These are phyloP conservation scores for Pachycephala philippinensis DNA, from an alignment of 2,113 vertebrate species.

Conservation along the genomic window DNA sequence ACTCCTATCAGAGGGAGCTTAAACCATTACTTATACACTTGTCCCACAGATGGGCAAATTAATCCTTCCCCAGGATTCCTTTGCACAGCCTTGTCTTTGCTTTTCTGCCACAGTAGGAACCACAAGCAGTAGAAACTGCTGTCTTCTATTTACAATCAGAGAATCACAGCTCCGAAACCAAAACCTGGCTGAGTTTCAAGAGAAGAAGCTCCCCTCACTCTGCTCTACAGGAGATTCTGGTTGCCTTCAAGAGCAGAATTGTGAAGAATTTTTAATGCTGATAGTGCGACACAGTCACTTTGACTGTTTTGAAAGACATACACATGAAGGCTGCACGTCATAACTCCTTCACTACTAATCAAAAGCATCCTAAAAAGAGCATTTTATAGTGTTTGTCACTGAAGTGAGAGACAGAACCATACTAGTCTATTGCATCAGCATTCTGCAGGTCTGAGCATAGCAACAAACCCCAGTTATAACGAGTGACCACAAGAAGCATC, in stretches of 20 bases:
- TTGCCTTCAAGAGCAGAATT: not conserved
- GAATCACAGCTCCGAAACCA: not conserved
- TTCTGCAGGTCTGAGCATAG: not conserved
- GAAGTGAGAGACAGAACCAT: not conserved
- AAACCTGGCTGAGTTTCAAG: not conserved
- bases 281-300: not conserved
- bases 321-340: not conserved
- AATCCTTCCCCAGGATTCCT: not conserved
- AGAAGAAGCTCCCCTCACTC: not conserved
- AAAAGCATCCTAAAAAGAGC: not conserved
- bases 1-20: not conserved
- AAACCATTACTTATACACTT: not conserved
- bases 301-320: not conserved
- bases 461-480: not conserved
- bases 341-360: not conserved
- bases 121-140: not conserved
- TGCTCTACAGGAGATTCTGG: not conserved
- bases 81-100: not conserved
- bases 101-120: not conserved
- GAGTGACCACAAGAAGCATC: not conserved
- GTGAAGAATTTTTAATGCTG: not conserved
- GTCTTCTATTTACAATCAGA: not conserved
- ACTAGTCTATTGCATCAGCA: not conserved
- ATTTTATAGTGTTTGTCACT: not conserved
- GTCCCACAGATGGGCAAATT: not conserved